These are phyloP conservation scores for Atherix ibis DNA, from an alignment of 2,888 invertebrate genomes.

Conservation along the genomic window DNA sequence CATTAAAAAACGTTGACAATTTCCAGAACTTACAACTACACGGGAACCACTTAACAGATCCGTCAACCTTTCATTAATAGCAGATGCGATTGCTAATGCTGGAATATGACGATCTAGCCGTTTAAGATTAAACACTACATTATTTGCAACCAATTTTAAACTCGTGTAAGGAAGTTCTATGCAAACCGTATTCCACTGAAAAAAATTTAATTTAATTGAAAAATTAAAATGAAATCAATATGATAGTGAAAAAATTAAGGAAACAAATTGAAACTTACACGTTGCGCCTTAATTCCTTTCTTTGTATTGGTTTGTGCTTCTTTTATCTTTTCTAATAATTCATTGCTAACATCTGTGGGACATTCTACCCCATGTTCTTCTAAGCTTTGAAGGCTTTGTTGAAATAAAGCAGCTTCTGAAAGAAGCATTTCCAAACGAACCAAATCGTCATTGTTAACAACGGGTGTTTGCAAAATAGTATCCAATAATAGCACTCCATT, in stretches of 20 bases:
- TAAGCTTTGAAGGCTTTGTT: constrained; percentile 60
- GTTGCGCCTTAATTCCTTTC: constrained; percentile 79
- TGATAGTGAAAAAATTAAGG: neutral
- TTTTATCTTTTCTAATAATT: constrained; percentile 59
- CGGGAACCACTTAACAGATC: constrained; percentile 45
- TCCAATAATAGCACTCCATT: constrained; percentile 81
- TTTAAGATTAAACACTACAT: constrained; percentile 67
- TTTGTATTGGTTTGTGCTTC: constrained; percentile 53
- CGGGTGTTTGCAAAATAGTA: constrained; percentile 72
- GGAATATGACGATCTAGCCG: constrained; percentile 69
- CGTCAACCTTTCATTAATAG: constrained; percentile 71
- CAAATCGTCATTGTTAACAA: constrained; percentile 57
- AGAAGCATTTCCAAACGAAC: constrained; percentile 73
- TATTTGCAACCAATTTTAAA: constrained; percentile 62
- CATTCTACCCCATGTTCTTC: constrained; percentile 63
- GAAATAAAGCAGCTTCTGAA: constrained; percentile 73
- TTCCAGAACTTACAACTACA: constrained; percentile 28
- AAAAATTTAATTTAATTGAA: constrained; percentile 1
- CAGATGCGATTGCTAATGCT: constrained; percentile 75
- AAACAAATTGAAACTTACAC: constrained; percentile 40
- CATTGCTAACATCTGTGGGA: constrained; percentile 59
- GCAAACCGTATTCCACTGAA: constrained; percentile 84
- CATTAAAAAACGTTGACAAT: constrained; percentile 47
- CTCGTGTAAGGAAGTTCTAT: constrained; percentile 63
- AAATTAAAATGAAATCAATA: neutral